These are phyloP conservation scores for Stercorarius parasiticus DNA, from an alignment of 2,113 vertebrate genomes.

Conservation along the genomic window DNA sequence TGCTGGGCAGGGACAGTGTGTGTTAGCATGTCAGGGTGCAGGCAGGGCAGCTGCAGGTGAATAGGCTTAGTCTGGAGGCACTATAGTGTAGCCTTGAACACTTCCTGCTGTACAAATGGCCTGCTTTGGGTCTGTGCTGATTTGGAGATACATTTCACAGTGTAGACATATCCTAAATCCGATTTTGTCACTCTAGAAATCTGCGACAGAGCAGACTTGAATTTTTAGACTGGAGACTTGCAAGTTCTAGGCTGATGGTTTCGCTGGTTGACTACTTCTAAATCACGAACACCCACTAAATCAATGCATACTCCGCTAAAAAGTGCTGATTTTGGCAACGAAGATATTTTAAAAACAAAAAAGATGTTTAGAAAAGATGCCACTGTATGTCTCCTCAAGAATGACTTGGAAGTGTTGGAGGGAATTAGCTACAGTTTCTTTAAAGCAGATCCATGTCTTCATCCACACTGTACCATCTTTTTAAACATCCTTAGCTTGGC, in stretches of 20 bases:
- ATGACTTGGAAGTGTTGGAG: neutral
- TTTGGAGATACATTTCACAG: neutral
- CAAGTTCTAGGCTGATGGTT: neutral
- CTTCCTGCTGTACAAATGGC: neutral
- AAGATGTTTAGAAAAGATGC: neutral
- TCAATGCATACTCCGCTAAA: neutral
- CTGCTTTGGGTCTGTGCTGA: neutral
- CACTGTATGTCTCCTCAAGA: neutral
- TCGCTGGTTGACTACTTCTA: neutral
- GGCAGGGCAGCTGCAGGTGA: neutral
- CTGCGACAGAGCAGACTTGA: neutral
- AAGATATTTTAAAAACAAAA: neutral
- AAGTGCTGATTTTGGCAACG: neutral
- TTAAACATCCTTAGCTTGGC: neutral
- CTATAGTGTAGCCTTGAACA: neutral
- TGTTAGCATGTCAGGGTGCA: neutral
- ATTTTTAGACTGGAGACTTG: neutral
- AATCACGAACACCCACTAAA: neutral
- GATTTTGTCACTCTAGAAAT: neutral
- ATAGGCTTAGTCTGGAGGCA: neutral
- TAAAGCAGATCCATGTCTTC: neutral
- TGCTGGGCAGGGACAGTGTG: neutral
- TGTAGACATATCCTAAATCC: neutral
- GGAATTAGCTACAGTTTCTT: neutral
- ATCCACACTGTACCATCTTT: neutral